Base-by-base conservation (phyloP, 2,888 invertebrate species). In the Cinara cedri region DNA sequence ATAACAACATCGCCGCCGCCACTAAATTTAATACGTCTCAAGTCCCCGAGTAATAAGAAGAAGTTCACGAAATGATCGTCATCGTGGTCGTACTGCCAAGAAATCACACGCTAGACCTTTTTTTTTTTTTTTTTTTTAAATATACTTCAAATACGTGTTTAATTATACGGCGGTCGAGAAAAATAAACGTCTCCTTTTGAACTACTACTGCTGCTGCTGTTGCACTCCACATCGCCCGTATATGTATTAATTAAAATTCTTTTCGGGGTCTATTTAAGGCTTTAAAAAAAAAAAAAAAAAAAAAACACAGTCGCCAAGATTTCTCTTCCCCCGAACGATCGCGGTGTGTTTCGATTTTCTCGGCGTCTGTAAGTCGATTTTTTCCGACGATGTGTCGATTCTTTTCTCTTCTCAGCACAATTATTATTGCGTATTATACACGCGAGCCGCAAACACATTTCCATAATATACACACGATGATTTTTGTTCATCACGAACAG, bases 191-290 rank as follows among this genome's bases (percentile, higher is more conserved):
- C 34, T 34, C 34, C 34, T 34, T 34, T 34, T 34, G 34, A 34
- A 34, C 34, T 54, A 24, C 63, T 34, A 14, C 49, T n/a, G n/a
- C n/a, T n/a, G n/a, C n/a, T n/a, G n/a, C n/a, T n/a, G 62, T n/a
- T 13, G 57, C 34, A 34, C 34, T 34, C 34, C 6, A 24, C 71
- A 24, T 34, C 34, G 6, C 34, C 24, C 70, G 13, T 26, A 51
- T 26, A 49, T 34, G 57, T 34, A 34, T 34, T 66, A 76, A 76
- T 76, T 76, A 76, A 76, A 66, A 76, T 76, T 76, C 66, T 68
- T 55, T 68, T 19, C 46, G 26, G 57, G 55, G 44, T 49, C 66
- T 66, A 66, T 76, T 57, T 46, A 66, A 46, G 54, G 14, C 13
- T 21, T 10, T 6, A 34, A 34, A 34, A 34, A 3, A 34, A 34